phyloP scores from a whole-genome alignment of 92 coral and sea anemone species.

The Epizoanthus stellaris region DNA sequence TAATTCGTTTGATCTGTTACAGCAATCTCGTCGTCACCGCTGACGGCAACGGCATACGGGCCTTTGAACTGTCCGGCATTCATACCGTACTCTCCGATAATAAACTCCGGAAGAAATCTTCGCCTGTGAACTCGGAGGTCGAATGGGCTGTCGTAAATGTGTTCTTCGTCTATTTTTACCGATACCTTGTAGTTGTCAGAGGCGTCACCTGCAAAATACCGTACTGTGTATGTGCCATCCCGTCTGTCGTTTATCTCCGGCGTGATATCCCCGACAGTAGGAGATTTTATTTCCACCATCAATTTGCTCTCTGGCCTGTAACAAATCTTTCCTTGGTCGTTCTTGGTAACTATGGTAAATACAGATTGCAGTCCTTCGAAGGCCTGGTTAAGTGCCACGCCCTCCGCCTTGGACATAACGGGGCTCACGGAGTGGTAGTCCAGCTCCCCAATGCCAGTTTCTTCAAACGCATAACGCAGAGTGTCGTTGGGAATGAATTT shows the following conservation, averaged over 20 bases:
- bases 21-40: conserved; percentile 17
- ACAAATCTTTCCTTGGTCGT: conserved; percentile 26
- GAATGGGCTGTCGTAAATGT: conserved; percentile 37
- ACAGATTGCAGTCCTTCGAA: conserved; percentile 29
- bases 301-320: conserved; percentile 19
- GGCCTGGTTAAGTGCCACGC: conserved; percentile 39
- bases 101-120: conserved; percentile 21
- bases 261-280: neutral
- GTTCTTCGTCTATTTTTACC: conserved; percentile 33
- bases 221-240: conserved; percentile 30
- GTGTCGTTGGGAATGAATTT: conserved; percentile 19
- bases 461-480: conserved; percentile 34
- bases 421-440: conserved; percentile 26
- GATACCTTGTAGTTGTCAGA: conserved; percentile 19
- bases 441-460: conserved; percentile 35
- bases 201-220: conserved; percentile 16
- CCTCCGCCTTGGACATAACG: conserved; percentile 34
- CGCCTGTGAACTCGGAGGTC: conserved; percentile 37
- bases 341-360: conserved; percentile 16
- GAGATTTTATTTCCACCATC: conserved; percentile 4
- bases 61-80: conserved; percentile 34
- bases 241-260: conserved; percentile 32
- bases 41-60: conserved; percentile 29
- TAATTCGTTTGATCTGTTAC: conserved; percentile 27
- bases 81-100: conserved; percentile 36